Evolutionary conservation across 2,888 invertebrate genomes (phyloP), one percentile per base, ranked within the genome.

Genomic region (Eustalomyia histrio): DNA sequence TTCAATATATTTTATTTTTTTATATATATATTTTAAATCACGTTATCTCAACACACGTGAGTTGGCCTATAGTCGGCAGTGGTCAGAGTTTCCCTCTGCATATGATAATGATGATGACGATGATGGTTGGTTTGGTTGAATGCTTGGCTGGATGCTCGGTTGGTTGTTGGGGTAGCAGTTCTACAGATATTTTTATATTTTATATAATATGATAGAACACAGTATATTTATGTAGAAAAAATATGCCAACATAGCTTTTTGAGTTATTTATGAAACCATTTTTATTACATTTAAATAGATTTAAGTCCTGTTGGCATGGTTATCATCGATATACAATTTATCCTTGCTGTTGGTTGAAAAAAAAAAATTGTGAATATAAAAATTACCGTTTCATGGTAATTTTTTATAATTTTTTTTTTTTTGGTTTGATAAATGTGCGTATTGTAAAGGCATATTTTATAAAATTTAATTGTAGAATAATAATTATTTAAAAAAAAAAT

Each of bases 241-340:
- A 73, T 64, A 73, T 73, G 57, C 64, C 73, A 63, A 57, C 73
- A 57, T 57, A 63, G 57, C 73, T 73, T 64, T 64, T 58, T 16
- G 64, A 64, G 64, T 64, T 64, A 64, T 64, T 73, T 73, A 73
- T 73, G 55, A 73, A 64, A 73, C 73, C 73, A 57, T 18, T 57
- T 73, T 73, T 73, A 64, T 73, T 64, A 57, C 55, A 58, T 58
- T 73, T 58, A 58, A 73, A 73, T 64, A 73, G 64, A 64, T 64
- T 73, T 50, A 73, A 64, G 64, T 64, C 55, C 55, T 39, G 63
- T 53, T 53, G 53, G 43, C 17, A 43, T 43, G 72, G 72, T 63
- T 57, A 72, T 72, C 57, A 53, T 43, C 72, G 17, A 55, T 55
- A 58, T 60, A 33, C 24, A 61, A 65, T n/a, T 12, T 43, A 43